Conservation (phyloP, 37 sponge, comb jelly and placozoan genomes). For the Agelas oroides region DNA sequence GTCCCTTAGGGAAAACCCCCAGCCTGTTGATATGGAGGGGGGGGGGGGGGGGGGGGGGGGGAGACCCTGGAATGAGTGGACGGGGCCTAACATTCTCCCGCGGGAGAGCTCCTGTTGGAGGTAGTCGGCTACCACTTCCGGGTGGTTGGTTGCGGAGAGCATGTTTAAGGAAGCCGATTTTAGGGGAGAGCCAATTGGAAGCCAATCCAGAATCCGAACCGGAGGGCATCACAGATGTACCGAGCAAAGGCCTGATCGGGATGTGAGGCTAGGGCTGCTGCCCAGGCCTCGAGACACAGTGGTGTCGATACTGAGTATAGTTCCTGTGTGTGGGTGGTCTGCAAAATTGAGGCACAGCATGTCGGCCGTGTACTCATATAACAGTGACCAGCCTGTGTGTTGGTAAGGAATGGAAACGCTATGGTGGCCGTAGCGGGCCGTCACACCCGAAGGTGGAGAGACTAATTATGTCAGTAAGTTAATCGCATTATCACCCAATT, state of each 20-base stretch:
- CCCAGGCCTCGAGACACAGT: constrained; percentile 8
- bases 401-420: no score
- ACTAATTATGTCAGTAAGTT: no score
- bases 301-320: background rate
- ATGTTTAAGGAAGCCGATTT: constrained; percentile 6
- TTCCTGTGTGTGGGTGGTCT: background rate
- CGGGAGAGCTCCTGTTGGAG: background rate
- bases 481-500: no score
- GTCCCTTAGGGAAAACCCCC: background rate
- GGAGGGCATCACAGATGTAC: constrained; percentile 26
- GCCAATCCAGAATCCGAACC: constrained; percentile 12
- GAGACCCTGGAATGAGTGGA: no score
- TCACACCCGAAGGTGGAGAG: no score
- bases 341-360: no score
- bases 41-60: background rate
- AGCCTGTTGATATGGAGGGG: background rate
- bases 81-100: background rate
- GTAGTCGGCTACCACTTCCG: constrained; percentile 9
- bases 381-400: no score
- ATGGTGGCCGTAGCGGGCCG: no score
- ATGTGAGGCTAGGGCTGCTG: background rate
- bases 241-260: constrained; percentile 19
- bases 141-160: constrained; percentile 12
- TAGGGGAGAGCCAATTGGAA: background rate
- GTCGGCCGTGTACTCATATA: no score